Conservation (phyloP, 2,888 invertebrate genomes). For the Melikaiella ostensackeni region DNA sequence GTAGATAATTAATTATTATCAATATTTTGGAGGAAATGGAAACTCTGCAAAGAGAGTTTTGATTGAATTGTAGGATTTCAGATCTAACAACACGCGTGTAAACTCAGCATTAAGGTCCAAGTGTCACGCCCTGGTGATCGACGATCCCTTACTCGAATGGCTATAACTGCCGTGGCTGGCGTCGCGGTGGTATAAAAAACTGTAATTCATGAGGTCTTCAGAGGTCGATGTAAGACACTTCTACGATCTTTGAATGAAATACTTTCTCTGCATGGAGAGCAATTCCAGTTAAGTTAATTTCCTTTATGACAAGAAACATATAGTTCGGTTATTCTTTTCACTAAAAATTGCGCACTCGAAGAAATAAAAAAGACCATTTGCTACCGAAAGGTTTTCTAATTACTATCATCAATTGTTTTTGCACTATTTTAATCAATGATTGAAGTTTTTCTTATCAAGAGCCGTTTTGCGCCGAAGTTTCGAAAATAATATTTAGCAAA, state of each 20-base stretch:
- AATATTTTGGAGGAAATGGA: background rate
- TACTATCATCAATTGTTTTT: background rate
- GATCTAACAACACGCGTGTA: constrained; percentile 15
- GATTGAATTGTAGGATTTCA: constrained; percentile 6
- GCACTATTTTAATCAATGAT: background rate
- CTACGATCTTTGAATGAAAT: constrained; percentile 47
- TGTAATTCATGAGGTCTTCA: constrained; percentile 39
- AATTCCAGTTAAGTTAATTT: constrained; percentile 23
- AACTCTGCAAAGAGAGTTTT: background rate
- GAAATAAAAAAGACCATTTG: background rate
- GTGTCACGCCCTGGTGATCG: constrained; percentile 53
- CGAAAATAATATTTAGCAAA: background rate
- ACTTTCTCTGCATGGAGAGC: constrained; percentile 25
- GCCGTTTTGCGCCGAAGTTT: background rate
- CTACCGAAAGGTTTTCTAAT: background rate
- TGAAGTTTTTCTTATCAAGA: background rate
- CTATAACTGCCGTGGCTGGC: constrained; percentile 43
- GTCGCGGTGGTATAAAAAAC: constrained; percentile 49
- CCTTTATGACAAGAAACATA: background rate
- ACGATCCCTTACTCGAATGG: constrained; percentile 49
- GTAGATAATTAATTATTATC: background rate
- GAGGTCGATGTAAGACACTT: constrained; percentile 48
- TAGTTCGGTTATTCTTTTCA: background rate
- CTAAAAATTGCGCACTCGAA: background rate
- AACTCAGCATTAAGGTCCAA: constrained; percentile 31